phyloP scores from a whole-genome alignment of 1,140 invertebrate species.

The Anastatus disparis region DNA sequence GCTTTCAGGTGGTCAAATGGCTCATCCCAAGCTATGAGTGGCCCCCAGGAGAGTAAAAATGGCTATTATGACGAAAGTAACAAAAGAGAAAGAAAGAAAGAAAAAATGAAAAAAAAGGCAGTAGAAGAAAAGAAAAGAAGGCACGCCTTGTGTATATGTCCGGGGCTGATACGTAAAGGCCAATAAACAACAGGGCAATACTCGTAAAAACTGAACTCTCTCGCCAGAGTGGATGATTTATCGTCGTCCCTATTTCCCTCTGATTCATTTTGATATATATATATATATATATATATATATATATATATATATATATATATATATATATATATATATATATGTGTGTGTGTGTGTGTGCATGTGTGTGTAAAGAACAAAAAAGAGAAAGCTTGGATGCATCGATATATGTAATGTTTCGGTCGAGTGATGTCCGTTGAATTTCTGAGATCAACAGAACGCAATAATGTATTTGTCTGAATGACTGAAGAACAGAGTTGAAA shows the following conservation, averaged over 20 bases:
- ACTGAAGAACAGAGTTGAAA: too few relatives aligned
- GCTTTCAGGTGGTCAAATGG: conserved; percentile 15
- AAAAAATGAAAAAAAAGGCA: not conserved
- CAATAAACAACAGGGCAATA: conserved; percentile 37
- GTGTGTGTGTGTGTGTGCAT: too few relatives aligned
- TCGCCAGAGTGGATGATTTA: conserved; percentile 37
- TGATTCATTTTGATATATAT: too few relatives aligned
- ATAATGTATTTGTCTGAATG: too few relatives aligned
- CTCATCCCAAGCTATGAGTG: not conserved
- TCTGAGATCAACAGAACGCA: too few relatives aligned
- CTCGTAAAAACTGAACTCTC: conserved; percentile 32
- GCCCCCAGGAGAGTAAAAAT: conserved; percentile 16
- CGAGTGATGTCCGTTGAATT: too few relatives aligned
- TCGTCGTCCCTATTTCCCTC: conserved; percentile 22
- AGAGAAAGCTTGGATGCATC: too few relatives aligned
- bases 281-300: too few relatives aligned
- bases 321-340: not conserved
- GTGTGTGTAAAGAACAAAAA: not conserved
- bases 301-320: not conserved
- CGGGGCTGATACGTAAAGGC: conserved; percentile 23
- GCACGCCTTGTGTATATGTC: not conserved
- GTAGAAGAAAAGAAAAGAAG: too few relatives aligned
- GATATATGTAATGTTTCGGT: too few relatives aligned
- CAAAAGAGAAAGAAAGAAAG: not conserved
- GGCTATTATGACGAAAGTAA: not conserved